Evolutionary conservation across 2,797 vertebrate genomes (phyloP), one percentile per base, ranked within the genome.

Genomic region (Phaenicophaeus curvirostris): DNA sequence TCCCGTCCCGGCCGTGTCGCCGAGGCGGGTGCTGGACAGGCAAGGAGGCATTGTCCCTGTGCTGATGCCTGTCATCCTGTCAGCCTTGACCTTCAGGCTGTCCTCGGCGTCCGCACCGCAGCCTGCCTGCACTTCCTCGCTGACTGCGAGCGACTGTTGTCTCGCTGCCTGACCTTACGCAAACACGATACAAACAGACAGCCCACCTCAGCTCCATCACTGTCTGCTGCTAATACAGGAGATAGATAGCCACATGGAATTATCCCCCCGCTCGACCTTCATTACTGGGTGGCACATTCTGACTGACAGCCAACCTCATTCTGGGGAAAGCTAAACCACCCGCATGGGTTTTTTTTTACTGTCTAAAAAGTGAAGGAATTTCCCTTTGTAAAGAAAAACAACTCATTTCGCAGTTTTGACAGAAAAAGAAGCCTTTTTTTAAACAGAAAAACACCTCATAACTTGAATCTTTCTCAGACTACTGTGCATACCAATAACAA

Each of bases 11-110:
- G 94, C 71, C 76, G 82, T 6, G 69, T 85, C 28, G n/a, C 84
- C 10, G 44, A 97, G 94, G 85, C 84, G 77, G 97, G 85, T 97
- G 98, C 97, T 28, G 97, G 98, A 97, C 91, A 95, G 92, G 94
- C 94, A 90, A 93, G 89, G 74, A 97, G 92, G 81, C 96, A 89
- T 84, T 73, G 89, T 96, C 63, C 98, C 98, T 92, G 80, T 67
- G 68, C 96, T 97, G 98, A 99, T 85, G 98, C 97, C 98, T 99
- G 98, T 99, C 98, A 98, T 98, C 96, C 98, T 98, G 98, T 99
- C 98, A 99, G 97, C 85, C 97, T 87, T 87, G 96, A 98, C 98
- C 98, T 98, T 95, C 96, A 97, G 98, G 98, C 98, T 97, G 92
- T 95, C 92, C 93, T 94, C 92, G 63, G 96, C 97, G 73, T 92